Evolutionary conservation across 2,888 invertebrate genomes (phyloP).

Genomic region (Eledona agricola): DNA sequence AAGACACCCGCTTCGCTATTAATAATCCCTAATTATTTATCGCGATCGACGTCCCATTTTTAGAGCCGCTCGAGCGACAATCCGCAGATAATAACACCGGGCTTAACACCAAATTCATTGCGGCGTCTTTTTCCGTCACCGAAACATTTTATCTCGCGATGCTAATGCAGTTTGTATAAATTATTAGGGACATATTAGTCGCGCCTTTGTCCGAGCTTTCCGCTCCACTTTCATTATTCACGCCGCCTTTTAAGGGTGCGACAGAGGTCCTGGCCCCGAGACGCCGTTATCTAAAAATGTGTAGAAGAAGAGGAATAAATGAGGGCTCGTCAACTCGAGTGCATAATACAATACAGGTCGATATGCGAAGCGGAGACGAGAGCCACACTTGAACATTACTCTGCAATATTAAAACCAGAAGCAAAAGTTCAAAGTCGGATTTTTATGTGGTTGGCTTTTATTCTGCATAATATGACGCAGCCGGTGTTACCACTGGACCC

Average conservation of each 20-base stretch:
- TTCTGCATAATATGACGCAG: slow-evolving; percentile 37
- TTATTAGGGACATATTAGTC: too few relatives aligned
- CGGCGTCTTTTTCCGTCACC: too few relatives aligned
- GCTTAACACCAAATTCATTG: slow-evolving; percentile 17
- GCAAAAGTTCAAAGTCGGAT: slow-evolving; percentile 40
- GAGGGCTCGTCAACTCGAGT: slow-evolving; percentile 44
- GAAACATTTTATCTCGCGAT: too few relatives aligned
- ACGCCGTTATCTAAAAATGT: slow-evolving; percentile 22
- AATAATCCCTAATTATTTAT: slow-evolving; percentile 39
- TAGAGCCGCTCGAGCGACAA: slow-evolving; percentile 19
- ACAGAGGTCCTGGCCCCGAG: not conserved
- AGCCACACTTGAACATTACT: slow-evolving; percentile 36
- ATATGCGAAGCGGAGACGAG: slow-evolving; percentile 35
- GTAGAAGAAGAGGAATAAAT: slow-evolving; percentile 34
- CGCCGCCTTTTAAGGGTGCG: too few relatives aligned
- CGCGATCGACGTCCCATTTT: slow-evolving; percentile 16
- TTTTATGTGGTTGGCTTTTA: slow-evolving; percentile 40
- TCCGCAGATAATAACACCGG: slow-evolving; percentile 17
- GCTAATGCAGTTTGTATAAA: too few relatives aligned
- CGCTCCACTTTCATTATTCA: slow-evolving; percentile 8
- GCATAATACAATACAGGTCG: slow-evolving; percentile 44
- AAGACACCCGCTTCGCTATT: slow-evolving; percentile 35
- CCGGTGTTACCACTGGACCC: slow-evolving; percentile 36
- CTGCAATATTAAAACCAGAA: slow-evolving; percentile 40
- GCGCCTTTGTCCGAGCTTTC: slow-evolving; percentile 6